Conservation (phyloP, 2,888 invertebrate genomes). For the Tenthredo mesomela region DNA sequence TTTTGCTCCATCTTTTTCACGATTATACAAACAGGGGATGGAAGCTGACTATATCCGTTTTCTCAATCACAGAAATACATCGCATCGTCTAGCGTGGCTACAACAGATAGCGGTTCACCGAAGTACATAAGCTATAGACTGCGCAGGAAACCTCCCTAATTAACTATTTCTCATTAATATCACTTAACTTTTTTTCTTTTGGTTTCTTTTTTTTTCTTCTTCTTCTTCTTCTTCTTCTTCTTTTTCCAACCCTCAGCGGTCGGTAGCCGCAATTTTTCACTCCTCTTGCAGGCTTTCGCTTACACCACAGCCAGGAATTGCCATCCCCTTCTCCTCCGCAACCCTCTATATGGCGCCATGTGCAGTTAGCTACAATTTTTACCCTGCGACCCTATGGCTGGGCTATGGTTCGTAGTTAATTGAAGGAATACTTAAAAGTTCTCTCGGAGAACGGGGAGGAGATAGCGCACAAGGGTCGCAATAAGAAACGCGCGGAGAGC, state of each 20-base stretch:
- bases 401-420: background rate
- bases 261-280: conserved; percentile 29
- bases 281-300: background rate
- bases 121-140: conserved; percentile 31
- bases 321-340: background rate
- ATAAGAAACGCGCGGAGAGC: background rate
- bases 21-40: background rate
- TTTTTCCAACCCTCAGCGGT: conserved; percentile 28
- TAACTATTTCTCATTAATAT: conserved; percentile 70
- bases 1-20: background rate
- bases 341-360: background rate
- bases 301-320: background rate
- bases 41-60: conserved; percentile 39
- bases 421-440: conserved; percentile 13
- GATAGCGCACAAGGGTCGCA: background rate
- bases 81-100: conserved; percentile 56
- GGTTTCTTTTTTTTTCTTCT: background rate
- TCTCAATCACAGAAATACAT: conserved; percentile 68
- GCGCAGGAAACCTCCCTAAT: conserved; percentile 62
- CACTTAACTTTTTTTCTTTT: conserved; percentile 61
- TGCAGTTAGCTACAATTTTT: background rate
- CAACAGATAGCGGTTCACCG: background rate
- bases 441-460: background rate
- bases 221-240: background rate
- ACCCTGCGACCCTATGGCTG: background rate